A percentile compares a stretch with the other conserved stretches of the same genome.
phyloP scores from a whole-genome alignment of 2,888 invertebrate genomes.

The Sisyra nigra region DNA sequence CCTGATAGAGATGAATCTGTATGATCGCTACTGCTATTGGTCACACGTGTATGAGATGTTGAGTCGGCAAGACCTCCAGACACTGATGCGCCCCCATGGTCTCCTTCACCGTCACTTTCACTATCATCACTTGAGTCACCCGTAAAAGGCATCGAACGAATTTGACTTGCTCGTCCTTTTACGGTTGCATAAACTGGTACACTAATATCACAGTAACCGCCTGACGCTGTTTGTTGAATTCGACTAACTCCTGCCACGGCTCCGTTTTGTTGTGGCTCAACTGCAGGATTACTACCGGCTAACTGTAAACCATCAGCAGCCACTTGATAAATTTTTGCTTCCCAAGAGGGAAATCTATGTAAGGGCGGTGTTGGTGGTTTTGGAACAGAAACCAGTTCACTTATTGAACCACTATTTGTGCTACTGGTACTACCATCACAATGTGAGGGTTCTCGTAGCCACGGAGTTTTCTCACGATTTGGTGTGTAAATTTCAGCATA shows the following conservation, averaged over 20 bases:
- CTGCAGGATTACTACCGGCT: slow-evolving; percentile 26
- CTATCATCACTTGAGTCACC: slow-evolving; percentile 92
- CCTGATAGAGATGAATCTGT: slow-evolving; percentile 41
- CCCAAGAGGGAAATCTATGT: slow-evolving; percentile 86
- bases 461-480: slow-evolving; percentile 44
- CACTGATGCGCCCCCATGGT: slow-evolving; percentile 25
- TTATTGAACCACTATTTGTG: slow-evolving; percentile 14
- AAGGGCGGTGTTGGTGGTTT: slow-evolving; percentile 80
- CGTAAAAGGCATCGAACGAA: slow-evolving; percentile 87
- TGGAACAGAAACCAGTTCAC: slow-evolving; percentile 19
- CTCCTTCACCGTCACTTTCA: slow-evolving; percentile 68
- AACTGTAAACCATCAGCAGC: slow-evolving; percentile 37
- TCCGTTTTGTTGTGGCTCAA: slow-evolving; percentile 23
- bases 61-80: slow-evolving; percentile 15
- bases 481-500: slow-evolving; percentile 92
- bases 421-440: slow-evolving; percentile 15
- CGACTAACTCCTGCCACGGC: slow-evolving; percentile 28
- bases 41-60: slow-evolving; percentile 27
- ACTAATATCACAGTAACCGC: slow-evolving; percentile 78
- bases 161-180: slow-evolving; percentile 92
- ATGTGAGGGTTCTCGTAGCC: slow-evolving; percentile 22
- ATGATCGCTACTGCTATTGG: slow-evolving; percentile 32
- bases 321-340: slow-evolving; percentile 83
- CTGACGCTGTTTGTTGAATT: slow-evolving; percentile 35
- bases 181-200: slow-evolving; percentile 94